A percentile compares a stretch with the other conserved stretches of the same genome.
phyloP scores from a whole-genome alignment of 2,113 vertebrate genomes.

The Callipepla californica region DNA sequence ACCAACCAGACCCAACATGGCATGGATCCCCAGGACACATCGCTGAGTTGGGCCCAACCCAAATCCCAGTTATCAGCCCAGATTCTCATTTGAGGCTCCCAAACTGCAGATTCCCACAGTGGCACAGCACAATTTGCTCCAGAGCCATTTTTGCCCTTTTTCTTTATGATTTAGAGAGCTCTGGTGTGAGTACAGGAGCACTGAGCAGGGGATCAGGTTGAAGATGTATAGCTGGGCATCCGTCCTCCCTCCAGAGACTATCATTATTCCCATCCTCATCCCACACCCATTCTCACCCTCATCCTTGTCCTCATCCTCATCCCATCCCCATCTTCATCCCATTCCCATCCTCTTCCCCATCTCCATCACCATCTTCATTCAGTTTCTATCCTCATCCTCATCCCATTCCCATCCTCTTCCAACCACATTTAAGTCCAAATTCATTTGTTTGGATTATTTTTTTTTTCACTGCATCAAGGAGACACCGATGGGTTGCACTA shows the following conservation, averaged over 20 bases:
- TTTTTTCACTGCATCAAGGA: background rate
- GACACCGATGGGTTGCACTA: background rate
- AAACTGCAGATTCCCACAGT: rapidly evolving
- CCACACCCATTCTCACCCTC: too few relatives aligned
- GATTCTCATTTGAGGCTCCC: rapidly evolving
- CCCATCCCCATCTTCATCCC: too few relatives aligned
- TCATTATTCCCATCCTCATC: background rate
- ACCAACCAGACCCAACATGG: rapidly evolving
- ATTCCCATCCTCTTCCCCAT: too few relatives aligned
- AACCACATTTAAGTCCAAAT: background rate
- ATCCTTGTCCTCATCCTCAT: too few relatives aligned
- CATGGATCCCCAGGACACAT: background rate
- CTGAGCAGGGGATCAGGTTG: background rate
- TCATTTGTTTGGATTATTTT: background rate
- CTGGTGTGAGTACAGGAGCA: rapidly evolving
- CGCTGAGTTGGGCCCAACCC: background rate
- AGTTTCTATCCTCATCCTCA: too few relatives aligned
- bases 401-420: too few relatives aligned
- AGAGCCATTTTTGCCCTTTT: background rate
- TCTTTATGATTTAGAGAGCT: rapidly evolving
- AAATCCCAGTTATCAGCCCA: background rate
- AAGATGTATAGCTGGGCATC: background rate
- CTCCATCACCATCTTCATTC: too few relatives aligned
- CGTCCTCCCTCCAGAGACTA: background rate
- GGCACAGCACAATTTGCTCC: background rate